phyloP scores from a whole-genome alignment of 2,888 invertebrate species.

The Hirtodrosophila duncani region DNA sequence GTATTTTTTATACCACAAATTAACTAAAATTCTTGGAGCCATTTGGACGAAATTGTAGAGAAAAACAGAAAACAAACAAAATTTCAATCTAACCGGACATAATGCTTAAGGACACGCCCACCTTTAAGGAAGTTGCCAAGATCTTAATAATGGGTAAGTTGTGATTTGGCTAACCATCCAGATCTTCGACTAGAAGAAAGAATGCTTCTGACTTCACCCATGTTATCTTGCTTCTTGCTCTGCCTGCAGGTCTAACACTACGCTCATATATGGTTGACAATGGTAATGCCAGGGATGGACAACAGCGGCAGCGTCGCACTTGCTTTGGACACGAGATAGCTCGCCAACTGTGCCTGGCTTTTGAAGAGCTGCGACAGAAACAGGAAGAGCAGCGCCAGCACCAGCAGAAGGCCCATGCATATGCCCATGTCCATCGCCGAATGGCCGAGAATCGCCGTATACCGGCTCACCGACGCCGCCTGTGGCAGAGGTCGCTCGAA shows the following conservation, averaged over 20 bases:
- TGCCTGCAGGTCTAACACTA: slow-evolving; percentile 14
- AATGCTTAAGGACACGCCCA: slow-evolving; percentile 35
- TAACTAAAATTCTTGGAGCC: neutral
- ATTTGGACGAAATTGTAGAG: too few relatives aligned
- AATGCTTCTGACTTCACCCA: neutral
- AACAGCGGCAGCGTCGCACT: slow-evolving; percentile 18
- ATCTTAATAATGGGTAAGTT: slow-evolving; percentile 40
- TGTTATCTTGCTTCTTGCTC: neutral
- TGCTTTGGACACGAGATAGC: slow-evolving; percentile 41
- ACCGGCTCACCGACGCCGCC: neutral
- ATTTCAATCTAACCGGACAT: neutral
- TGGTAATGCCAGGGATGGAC: slow-evolving; percentile 7
- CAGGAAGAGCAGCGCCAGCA: too few relatives aligned
- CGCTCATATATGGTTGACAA: slow-evolving; percentile 37
- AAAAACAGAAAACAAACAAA: neutral
- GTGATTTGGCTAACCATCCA: too few relatives aligned
- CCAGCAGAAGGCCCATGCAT: too few relatives aligned
- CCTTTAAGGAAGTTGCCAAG: slow-evolving; percentile 36
- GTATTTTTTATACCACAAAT: slow-evolving; percentile 15
- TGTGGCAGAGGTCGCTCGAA: slow-evolving; percentile 19
- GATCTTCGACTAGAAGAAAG: too few relatives aligned
- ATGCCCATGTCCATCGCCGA: too few relatives aligned
- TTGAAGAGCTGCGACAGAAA: too few relatives aligned
- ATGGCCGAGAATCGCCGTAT: neutral
- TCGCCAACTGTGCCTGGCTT: too few relatives aligned